Evolutionary conservation across 1,140 invertebrate species (phyloP).

Genomic region (Philotrypesis tridentata): DNA sequence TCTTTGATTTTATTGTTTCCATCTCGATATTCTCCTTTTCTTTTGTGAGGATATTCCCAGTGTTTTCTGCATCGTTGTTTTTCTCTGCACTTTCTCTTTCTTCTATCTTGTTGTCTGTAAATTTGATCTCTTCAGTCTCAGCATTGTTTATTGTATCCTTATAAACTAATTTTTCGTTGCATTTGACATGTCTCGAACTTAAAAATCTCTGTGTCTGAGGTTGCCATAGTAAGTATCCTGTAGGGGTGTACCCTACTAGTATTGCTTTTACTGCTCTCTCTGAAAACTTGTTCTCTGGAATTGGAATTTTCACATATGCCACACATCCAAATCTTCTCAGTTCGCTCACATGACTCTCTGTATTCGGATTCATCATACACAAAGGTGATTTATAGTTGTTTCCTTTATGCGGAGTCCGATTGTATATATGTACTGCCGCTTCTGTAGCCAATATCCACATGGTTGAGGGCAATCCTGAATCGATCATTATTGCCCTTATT

Average conservation of each 20-base stretch:
- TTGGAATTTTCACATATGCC: slow-evolving; percentile 36
- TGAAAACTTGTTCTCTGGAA: slow-evolving; percentile 28
- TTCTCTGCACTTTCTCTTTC: too few species aligned
- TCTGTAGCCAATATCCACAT: not conserved
- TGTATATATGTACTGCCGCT: slow-evolving; percentile 31
- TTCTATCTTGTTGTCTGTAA: too few species aligned
- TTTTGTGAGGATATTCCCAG: too few species aligned
- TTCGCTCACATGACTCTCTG: slow-evolving; percentile 38
- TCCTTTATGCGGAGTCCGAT: slow-evolving; percentile 49
- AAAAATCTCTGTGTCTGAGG: too few species aligned
- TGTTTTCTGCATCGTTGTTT: too few species aligned
- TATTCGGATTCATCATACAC: slow-evolving; percentile 20
- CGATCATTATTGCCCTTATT: not conserved
- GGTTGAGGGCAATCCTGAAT: not conserved
- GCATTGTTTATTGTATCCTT: too few species aligned
- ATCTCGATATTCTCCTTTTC: too few species aligned
- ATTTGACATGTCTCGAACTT: too few species aligned
- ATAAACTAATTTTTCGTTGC: too few species aligned
- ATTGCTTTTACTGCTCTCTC: slow-evolving; percentile 41
- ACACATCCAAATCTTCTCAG: slow-evolving; percentile 44
- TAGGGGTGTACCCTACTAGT: slow-evolving; percentile 23
- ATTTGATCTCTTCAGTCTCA: too few species aligned
- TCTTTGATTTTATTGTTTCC: too few species aligned
- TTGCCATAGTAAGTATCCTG: slow-evolving; percentile 29
- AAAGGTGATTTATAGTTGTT: slow-evolving; percentile 35